These are phyloP conservation scores for Brachyalestes nurse DNA, from an alignment of 2,797 vertebrate genomes.

Conservation along the genomic window DNA sequence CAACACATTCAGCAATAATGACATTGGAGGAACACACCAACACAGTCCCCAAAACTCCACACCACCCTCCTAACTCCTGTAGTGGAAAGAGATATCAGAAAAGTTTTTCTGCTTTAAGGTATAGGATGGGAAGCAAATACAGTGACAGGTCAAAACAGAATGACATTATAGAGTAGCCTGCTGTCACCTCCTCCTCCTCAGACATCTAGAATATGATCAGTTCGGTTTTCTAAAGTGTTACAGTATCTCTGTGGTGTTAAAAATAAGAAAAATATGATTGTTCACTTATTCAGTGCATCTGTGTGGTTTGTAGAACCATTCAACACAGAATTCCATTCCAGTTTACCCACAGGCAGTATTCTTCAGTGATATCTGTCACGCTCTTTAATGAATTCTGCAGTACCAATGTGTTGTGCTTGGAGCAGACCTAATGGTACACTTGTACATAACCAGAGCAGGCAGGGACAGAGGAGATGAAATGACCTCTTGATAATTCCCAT, in stretches of 20 bases:
- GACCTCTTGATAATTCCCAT: background rate
- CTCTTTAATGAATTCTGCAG: background rate
- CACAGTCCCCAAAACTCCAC: background rate
- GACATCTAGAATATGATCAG: too few relatives aligned
- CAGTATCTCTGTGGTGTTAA: too few relatives aligned
- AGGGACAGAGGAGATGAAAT: background rate
- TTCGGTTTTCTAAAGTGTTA: too few relatives aligned
- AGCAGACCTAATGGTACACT: too few relatives aligned
- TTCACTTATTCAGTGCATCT: too few relatives aligned
- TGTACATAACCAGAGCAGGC: background rate
- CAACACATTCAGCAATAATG: conserved; percentile 7
- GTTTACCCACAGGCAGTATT: too few relatives aligned
- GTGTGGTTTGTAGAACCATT: too few relatives aligned
- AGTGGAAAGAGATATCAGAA: background rate
- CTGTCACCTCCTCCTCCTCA: background rate
- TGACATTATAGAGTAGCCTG: background rate
- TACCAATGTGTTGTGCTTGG: too few relatives aligned
- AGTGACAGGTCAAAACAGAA: background rate
- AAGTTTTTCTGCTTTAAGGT: background rate
- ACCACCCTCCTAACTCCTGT: background rate
- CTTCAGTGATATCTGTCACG: too few relatives aligned
- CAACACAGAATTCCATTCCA: too few relatives aligned
- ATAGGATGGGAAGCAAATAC: background rate
- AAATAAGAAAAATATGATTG: too few relatives aligned
- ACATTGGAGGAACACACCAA: too few relatives aligned